A percentile compares a stretch with the other conserved stretches of the same genome.
phyloP scores from a whole-genome alignment of 2,113 vertebrate species.

The Tachuris rubrigastra region DNA sequence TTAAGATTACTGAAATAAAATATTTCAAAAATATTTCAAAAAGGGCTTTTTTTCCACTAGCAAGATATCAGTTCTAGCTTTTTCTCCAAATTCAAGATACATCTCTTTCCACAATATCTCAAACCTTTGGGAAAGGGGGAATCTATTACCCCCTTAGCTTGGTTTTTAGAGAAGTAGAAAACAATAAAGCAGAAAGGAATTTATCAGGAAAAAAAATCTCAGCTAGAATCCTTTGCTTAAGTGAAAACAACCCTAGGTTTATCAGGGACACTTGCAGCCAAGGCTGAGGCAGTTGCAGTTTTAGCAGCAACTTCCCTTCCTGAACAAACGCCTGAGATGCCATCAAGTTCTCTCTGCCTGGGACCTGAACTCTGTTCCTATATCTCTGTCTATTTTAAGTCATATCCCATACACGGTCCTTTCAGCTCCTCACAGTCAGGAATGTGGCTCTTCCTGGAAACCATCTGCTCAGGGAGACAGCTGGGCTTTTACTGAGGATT shows the following conservation, averaged over 20 bases:
- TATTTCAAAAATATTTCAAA: neutral
- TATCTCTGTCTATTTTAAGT: slow-evolving; percentile 44
- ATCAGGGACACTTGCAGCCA: neutral
- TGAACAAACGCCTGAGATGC: neutral
- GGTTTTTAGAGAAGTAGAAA: neutral
- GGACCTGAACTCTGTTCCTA: neutral
- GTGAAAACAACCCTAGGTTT: neutral
- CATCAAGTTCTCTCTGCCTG: neutral
- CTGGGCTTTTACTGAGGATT: neutral
- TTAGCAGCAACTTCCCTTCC: neutral
- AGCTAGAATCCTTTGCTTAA: neutral
- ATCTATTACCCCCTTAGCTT: neutral
- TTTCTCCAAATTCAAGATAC: neutral
- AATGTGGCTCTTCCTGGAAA: slow-evolving; percentile 29
- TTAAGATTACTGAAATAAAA: neutral
- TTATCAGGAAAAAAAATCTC: neutral
- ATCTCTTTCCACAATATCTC: neutral
- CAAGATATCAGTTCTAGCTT: neutral
- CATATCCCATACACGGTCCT: neutral
- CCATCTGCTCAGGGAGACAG: neutral
- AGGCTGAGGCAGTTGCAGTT: neutral
- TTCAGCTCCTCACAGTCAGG: neutral
- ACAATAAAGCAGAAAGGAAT: neutral
- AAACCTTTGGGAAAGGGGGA: neutral
- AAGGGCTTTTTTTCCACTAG: neutral